A percentile compares a stretch with the other conserved stretches of the same genome.
Conservation (phyloP, 2,888 invertebrate species). For the Sinohyriopsis cumingii region DNA sequence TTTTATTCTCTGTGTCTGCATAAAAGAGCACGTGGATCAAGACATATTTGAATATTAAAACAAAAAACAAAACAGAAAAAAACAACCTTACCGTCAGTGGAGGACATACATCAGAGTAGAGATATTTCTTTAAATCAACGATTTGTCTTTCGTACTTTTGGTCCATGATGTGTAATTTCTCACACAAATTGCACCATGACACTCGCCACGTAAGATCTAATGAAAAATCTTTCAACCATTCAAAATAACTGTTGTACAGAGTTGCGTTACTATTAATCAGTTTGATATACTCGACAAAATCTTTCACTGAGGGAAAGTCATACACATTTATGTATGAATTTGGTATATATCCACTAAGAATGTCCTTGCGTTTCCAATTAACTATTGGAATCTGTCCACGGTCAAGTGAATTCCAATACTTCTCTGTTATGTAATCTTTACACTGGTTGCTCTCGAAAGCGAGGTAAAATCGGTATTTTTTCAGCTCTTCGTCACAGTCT, state of each 20-base stretch:
- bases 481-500: slow-evolving; percentile 6
- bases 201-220: slow-evolving; percentile 3
- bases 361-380: slow-evolving; percentile 27
- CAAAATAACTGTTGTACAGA: slow-evolving; percentile 20
- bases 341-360: too few relatives aligned
- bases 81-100: too few relatives aligned
- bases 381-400: slow-evolving; percentile 34
- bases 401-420: slow-evolving; percentile 19
- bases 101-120: too few relatives aligned
- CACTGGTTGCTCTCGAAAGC: slow-evolving; percentile 38
- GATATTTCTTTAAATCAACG: too few relatives aligned
- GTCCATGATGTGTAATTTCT: slow-evolving; percentile 10
- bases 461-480: slow-evolving; percentile 30
- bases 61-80: too few relatives aligned
- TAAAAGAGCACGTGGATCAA: too few relatives aligned
- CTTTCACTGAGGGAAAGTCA: too few relatives aligned
- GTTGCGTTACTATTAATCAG: slow-evolving; percentile 7
- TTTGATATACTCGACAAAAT: slow-evolving; percentile 7
- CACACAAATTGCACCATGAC: slow-evolving; percentile 18
- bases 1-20: too few relatives aligned
- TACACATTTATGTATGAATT: too few relatives aligned
- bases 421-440: slow-evolving; percentile 36
- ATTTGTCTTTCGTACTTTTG: too few relatives aligned
- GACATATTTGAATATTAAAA: too few relatives aligned
- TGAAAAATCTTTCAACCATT: slow-evolving; percentile 5